Percentiles rank a stretch among this genome's conserved stretches.
Evolutionary conservation across 2,113 vertebrate species (phyloP).

Genomic region (Colinus virginianus): DNA sequence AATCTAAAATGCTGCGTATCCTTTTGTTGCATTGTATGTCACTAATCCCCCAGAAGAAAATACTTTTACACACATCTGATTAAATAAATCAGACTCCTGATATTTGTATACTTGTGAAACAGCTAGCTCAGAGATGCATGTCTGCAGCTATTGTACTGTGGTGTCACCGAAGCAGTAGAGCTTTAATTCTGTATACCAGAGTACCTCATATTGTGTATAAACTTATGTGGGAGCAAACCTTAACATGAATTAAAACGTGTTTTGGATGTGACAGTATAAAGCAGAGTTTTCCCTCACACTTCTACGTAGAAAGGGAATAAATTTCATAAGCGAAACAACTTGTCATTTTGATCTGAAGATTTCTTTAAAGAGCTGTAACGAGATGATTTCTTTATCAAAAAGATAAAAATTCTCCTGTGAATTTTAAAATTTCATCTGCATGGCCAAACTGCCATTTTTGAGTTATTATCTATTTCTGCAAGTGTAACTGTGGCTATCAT

Average conservation of each 20-base stretch:
- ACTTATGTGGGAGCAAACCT: not conserved
- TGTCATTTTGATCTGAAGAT: not conserved
- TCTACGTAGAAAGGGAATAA: not conserved
- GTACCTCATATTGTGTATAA: not conserved
- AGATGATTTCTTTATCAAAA: not conserved
- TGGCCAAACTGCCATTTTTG: not conserved
- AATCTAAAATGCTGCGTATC: not conserved
- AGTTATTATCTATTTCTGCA: not conserved
- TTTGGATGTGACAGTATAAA: not conserved
- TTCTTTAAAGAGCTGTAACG: not conserved
- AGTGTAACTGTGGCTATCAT: not conserved
- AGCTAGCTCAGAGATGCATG: not conserved
- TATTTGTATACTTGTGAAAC: not conserved
- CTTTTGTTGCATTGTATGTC: not conserved
- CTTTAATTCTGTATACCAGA: not conserved
- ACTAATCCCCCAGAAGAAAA: not conserved
- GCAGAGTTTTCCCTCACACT: not conserved
- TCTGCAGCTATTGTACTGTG: not conserved
- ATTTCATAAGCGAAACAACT: not conserved
- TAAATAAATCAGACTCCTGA: not conserved
- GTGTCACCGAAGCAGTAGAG: not conserved
- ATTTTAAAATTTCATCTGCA: not conserved
- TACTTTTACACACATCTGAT: not conserved
- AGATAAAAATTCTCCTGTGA: not conserved
- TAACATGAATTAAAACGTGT: rapidly evolving